Evolutionary conservation across 2,888 invertebrate species (phyloP).

Genomic region (Patella depressa): DNA sequence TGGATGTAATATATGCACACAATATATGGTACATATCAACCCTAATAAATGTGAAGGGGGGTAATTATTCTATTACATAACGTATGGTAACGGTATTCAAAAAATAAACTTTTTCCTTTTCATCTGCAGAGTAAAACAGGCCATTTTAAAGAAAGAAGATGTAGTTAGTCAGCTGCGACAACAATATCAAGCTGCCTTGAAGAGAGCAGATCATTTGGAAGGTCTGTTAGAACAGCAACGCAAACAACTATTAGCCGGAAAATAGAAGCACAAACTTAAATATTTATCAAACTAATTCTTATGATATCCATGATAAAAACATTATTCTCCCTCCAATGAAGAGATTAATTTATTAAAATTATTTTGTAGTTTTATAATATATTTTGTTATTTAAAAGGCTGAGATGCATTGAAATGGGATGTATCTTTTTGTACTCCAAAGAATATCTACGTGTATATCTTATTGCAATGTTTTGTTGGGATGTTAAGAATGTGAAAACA

Average conservation of each 20-base stretch:
- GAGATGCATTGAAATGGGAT: too few species aligned
- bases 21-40: too few species aligned
- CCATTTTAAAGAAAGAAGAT: conserved; percentile 71
- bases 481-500: too few species aligned
- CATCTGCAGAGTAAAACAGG: conserved; percentile 69
- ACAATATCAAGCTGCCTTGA: conserved; percentile 70
- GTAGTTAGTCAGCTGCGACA: conserved; percentile 67
- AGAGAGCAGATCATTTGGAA: conserved; percentile 71
- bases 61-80: neutral
- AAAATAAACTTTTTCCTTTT: neutral
- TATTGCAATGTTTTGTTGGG: too few species aligned
- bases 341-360: too few species aligned
- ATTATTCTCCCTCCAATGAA: too few species aligned
- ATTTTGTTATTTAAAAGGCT: too few species aligned
- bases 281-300: too few species aligned
- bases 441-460: too few species aligned
- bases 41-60: neutral
- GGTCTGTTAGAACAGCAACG: conserved; percentile 70
- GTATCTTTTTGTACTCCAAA: too few species aligned
- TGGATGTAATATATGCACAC: neutral
- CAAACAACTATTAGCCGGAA: conserved; percentile 59
- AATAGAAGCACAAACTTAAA: neutral
- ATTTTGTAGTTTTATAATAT: too few species aligned
- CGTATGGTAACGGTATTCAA: neutral
- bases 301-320: too few species aligned